Percentiles rank a stretch among this genome's conserved stretches.
These are phyloP conservation scores for Cydia strobilella DNA, from an alignment of 1,140 invertebrate species.

Conservation along the genomic window DNA sequence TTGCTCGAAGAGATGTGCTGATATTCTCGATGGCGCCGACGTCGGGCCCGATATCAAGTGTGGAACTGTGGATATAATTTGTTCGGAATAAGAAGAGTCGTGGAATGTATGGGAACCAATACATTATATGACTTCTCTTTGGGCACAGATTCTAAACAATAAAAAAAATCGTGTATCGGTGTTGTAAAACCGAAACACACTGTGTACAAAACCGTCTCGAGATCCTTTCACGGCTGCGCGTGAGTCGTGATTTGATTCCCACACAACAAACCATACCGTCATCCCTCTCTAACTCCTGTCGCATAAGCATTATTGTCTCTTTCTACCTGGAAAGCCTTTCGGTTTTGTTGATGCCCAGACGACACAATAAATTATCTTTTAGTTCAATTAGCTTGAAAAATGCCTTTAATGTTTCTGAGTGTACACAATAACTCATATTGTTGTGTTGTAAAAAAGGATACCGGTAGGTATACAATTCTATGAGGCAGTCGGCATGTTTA, in stretches of 20 bases:
- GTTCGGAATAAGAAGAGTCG: no score
- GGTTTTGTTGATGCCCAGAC: slow-evolving; percentile 36
- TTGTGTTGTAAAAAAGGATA: slow-evolving; percentile 14
- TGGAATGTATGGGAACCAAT: no score
- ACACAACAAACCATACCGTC: slow-evolving; percentile 51
- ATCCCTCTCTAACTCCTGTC: slow-evolving; percentile 40
- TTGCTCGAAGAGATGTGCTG: no score
- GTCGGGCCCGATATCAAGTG: no score
- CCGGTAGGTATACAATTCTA: background rate
- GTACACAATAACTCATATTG: slow-evolving; percentile 25
- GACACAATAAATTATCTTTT: slow-evolving; percentile 48
- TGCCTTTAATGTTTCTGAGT: slow-evolving; percentile 35
- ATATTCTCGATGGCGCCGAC: no score
- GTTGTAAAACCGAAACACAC: slow-evolving; percentile 38
- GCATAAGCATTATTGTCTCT: slow-evolving; percentile 35
- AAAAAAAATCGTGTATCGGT: background rate
- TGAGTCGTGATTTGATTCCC: slow-evolving; percentile 78
- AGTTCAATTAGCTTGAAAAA: slow-evolving; percentile 44
- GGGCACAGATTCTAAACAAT: no score
- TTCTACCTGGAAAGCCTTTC: slow-evolving; percentile 33
- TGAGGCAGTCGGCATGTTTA: slow-evolving; percentile 15
- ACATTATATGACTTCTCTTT: no score
- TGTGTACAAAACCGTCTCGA: slow-evolving; percentile 53
- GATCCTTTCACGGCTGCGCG: slow-evolving; percentile 66
- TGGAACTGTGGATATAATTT: no score